phyloP scores from a whole-genome alignment of 2,888 invertebrate species.

The Dynastes tityus region DNA sequence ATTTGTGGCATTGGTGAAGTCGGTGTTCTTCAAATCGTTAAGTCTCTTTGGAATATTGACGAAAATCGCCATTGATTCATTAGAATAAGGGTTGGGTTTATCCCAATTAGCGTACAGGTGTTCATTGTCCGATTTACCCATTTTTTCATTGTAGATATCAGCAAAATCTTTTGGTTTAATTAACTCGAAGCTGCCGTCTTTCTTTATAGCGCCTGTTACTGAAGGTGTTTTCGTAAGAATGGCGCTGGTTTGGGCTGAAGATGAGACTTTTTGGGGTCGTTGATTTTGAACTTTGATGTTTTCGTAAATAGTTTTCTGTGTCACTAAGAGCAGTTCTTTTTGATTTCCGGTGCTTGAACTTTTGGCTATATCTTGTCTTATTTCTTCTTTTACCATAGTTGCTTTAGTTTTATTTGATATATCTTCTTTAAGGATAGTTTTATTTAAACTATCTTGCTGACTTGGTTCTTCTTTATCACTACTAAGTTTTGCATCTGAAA shows the following conservation, averaged over 20 bases:
- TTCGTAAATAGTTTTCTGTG: conserved; percentile 69
- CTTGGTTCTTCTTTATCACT: no score
- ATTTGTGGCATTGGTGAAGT: conserved; percentile 14
- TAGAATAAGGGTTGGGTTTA: conserved; percentile 57
- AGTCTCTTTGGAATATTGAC: conserved; percentile 68
- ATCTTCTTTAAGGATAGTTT: background rate
- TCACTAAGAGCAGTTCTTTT: conserved; percentile 67
- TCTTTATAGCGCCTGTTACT: conserved; percentile 61
- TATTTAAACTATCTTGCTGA: background rate
- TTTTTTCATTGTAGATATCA: conserved; percentile 69
- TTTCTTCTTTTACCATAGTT: conserved; percentile 48
- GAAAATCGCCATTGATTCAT: conserved; percentile 66
- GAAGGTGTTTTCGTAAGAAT: conserved; percentile 69
- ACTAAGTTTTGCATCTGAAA: no score
- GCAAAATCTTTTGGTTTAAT: conserved; percentile 75
- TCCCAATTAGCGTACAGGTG: conserved; percentile 71
- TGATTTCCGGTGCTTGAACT: conserved; percentile 52
- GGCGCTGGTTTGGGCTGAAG: conserved; percentile 75
- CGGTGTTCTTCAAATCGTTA: conserved; percentile 61
- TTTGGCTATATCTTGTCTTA: conserved; percentile 50
- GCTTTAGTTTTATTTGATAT: background rate
- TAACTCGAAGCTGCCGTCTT: conserved; percentile 69
- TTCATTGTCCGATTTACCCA: conserved; percentile 57
- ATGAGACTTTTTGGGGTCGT: conserved; percentile 73
- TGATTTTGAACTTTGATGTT: conserved; percentile 69